These are phyloP conservation scores for Thyatira batis DNA, from an alignment of 2,888 invertebrate genomes.

Conservation along the genomic window DNA sequence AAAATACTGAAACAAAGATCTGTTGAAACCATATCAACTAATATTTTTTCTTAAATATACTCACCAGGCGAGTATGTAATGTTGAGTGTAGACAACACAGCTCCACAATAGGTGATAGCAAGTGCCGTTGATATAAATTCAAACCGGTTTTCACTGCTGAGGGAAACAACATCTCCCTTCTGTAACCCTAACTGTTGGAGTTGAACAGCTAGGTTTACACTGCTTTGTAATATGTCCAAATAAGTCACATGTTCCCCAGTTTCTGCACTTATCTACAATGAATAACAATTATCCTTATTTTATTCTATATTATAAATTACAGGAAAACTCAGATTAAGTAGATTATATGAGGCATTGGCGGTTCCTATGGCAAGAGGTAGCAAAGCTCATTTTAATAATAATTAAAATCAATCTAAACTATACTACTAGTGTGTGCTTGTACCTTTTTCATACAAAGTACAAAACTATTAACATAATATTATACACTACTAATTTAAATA, in stretches of 20 bases:
- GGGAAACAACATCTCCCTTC: slow-evolving; percentile 81
- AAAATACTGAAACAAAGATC: no score
- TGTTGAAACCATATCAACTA: no score
- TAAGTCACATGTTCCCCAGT: slow-evolving; percentile 82
- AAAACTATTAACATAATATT: no score
- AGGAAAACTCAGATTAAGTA: slow-evolving; percentile 2
- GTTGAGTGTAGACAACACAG: slow-evolving; percentile 83
- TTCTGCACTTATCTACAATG: slow-evolving; percentile 81
- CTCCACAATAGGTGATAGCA: slow-evolving; percentile 82
- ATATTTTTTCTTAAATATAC: no score
- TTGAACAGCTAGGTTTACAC: slow-evolving; percentile 80
- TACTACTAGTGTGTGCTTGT: no score
- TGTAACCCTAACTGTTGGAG: slow-evolving; percentile 76
- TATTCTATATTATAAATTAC: neutral
- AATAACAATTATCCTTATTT: neutral
- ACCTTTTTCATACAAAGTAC: no score
- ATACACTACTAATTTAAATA: no score
- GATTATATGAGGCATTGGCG: no score
- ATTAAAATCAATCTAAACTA: no score
- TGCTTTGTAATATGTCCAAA: slow-evolving; percentile 78
- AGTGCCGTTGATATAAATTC: slow-evolving; percentile 82
- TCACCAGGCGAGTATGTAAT: slow-evolving; percentile 84
- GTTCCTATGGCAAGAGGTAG: no score
- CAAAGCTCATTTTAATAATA: no score
- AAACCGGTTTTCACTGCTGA: slow-evolving; percentile 85